Percentiles rank a stretch among this genome's conserved stretches.
These are phyloP conservation scores for Hydrozoanthus tunicans DNA, from an alignment of 64 coral and sea anemone species.

Conservation along the genomic window DNA sequence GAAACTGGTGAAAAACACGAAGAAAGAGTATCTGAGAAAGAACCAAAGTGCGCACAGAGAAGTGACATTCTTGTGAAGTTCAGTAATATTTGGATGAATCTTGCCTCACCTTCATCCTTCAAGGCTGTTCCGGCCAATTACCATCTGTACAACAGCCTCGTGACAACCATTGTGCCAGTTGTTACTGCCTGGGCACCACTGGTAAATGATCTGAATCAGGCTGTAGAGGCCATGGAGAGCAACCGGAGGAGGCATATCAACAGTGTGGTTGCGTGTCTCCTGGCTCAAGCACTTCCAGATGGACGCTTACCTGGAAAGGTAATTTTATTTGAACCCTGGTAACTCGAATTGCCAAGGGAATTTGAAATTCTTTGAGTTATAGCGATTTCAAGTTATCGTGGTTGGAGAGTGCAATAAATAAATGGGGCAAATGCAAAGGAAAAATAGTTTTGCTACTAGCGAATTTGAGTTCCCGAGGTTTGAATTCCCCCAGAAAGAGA, in stretches of 20 bases:
- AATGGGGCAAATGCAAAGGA: too few relatives aligned
- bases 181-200: conserved; percentile 86
- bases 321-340: not conserved
- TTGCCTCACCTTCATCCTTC: conserved; percentile 84
- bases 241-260: conserved; percentile 65
- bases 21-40: not conserved
- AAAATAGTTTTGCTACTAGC: too few relatives aligned
- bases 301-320: conserved; percentile 82
- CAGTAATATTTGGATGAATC: conserved; percentile 91
- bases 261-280: conserved; percentile 80
- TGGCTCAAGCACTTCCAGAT: conserved; percentile 92
- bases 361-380: too few relatives aligned
- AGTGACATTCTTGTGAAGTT: conserved; percentile 72
- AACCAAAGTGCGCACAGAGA: conserved; percentile 65
- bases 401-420: too few relatives aligned
- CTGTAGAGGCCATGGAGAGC: conserved; percentile 51
- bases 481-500: too few relatives aligned
- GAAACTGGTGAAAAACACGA: not conserved
- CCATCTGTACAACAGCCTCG: conserved; percentile 94
- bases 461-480: too few relatives aligned
- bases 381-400: not conserved
- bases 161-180: conserved; percentile 89
- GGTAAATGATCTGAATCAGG: conserved; percentile 46
- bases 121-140: conserved; percentile 93
- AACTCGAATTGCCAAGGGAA: too few relatives aligned